A percentile compares a stretch with the other conserved stretches of the same genome.
Evolutionary conservation across 2,113 vertebrate genomes (phyloP).

Genomic region (Callipepla squamata): DNA sequence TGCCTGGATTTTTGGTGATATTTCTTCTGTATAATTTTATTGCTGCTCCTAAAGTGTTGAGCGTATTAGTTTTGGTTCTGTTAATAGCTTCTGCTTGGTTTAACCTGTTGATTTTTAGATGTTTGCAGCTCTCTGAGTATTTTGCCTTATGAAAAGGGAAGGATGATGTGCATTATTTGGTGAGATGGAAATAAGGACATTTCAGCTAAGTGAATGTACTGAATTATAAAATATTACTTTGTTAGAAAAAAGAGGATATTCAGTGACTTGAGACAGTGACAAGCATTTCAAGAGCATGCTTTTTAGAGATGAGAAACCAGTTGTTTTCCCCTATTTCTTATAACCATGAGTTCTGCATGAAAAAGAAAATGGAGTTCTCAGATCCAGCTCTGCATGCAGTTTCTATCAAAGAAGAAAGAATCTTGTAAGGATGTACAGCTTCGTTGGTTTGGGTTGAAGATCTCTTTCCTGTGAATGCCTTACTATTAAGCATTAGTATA

Average conservation of each 20-base stretch:
- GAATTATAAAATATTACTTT: background rate
- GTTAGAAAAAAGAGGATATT: background rate
- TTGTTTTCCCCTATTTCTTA: background rate
- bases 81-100: background rate
- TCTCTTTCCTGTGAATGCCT: background rate
- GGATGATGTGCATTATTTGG: background rate
- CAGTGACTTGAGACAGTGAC: background rate
- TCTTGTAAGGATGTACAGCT: background rate
- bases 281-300: background rate
- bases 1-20: background rate
- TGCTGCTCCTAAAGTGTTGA: background rate
- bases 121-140: background rate
- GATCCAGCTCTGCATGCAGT: background rate
- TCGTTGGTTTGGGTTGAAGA: background rate
- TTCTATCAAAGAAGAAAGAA: background rate
- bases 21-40: background rate
- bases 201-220: background rate
- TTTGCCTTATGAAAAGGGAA: background rate
- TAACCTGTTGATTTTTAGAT: background rate
- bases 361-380: background rate
- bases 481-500: background rate
- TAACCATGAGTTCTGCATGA: background rate
- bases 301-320: background rate
- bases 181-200: conserved; percentile 24
- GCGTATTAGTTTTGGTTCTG: background rate